These are phyloP conservation scores for Centropus bengalensis DNA, from an alignment of 2,113 vertebrate genomes.

Conservation along the genomic window DNA sequence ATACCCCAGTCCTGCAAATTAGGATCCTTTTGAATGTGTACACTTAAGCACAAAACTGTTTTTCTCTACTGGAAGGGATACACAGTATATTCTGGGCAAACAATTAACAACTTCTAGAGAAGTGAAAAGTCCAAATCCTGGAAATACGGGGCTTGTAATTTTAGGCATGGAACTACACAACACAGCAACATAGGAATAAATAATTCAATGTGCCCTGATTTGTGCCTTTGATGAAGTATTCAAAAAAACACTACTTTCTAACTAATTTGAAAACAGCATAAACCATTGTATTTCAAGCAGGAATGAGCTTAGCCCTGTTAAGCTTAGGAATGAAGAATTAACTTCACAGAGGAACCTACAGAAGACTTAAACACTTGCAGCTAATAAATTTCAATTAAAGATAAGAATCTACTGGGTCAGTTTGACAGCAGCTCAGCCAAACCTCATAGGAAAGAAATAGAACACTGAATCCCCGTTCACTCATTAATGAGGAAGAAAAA, in stretches of 20 bases:
- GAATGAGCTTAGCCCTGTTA: neutral
- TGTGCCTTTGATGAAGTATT: neutral
- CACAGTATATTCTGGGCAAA: neutral
- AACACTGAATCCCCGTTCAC: neutral
- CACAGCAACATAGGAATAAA: neutral
- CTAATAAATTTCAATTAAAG: conserved; percentile 8
- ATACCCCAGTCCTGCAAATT: neutral
- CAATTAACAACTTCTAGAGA: neutral
- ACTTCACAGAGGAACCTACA: neutral
- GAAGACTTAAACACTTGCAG: neutral
- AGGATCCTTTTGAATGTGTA: neutral
- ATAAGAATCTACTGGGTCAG: neutral
- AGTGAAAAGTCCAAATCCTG: neutral
- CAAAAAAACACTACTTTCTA: neutral
- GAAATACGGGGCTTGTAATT: neutral
- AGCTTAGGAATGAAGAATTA: neutral
- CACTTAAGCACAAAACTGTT: neutral
- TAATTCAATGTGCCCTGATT: neutral
- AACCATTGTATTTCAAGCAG: neutral
- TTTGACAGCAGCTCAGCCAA: neutral
- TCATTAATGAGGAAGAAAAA: neutral
- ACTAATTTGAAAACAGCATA: neutral
- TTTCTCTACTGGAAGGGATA: neutral
- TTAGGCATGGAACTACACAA: neutral
- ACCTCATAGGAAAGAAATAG: neutral